phyloP scores from a whole-genome alignment of 2,888 invertebrate genomes.

The Anoncus sp. region DNA sequence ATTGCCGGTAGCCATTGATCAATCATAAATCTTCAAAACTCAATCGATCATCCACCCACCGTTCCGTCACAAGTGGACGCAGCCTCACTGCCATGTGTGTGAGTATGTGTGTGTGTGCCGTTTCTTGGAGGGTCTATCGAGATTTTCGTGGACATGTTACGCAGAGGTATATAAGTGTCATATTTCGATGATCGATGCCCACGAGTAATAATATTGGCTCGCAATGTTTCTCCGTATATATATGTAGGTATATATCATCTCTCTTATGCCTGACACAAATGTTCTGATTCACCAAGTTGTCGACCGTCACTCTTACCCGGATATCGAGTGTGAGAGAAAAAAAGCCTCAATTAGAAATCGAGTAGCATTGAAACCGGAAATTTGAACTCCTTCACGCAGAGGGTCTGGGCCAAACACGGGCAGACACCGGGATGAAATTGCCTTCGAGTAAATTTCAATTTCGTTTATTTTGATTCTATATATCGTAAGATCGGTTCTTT shows the following conservation, averaged over 20 bases:
- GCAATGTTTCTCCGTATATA: constrained; percentile 13
- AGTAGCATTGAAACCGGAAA: constrained; percentile 21
- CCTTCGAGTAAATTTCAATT: constrained; percentile 46
- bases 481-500: constrained; percentile 38
- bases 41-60: constrained; percentile 74
- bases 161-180: constrained; percentile 73
- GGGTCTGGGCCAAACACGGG: neutral
- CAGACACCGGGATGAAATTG: constrained; percentile 33
- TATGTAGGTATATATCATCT: neutral
- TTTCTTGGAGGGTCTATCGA: constrained; percentile 30
- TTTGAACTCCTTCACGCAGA: constrained; percentile 17
- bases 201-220: constrained; percentile 70
- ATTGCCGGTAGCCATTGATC: constrained; percentile 66
- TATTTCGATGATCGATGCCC: constrained; percentile 80
- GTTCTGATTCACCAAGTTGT: constrained; percentile 31
- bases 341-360: neutral
- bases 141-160: constrained; percentile 36
- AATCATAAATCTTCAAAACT: constrained; percentile 69
- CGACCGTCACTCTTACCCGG: constrained; percentile 15
- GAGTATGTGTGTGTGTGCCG: constrained; percentile 7
- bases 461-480: constrained; percentile 42
- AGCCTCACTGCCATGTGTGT: neutral
- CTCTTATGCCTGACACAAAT: neutral
- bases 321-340: constrained; percentile 1
- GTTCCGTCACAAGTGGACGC: constrained; percentile 16